Base-by-base conservation (phyloP, 2,888 invertebrate genomes). In the Polia nebulosa region DNA sequence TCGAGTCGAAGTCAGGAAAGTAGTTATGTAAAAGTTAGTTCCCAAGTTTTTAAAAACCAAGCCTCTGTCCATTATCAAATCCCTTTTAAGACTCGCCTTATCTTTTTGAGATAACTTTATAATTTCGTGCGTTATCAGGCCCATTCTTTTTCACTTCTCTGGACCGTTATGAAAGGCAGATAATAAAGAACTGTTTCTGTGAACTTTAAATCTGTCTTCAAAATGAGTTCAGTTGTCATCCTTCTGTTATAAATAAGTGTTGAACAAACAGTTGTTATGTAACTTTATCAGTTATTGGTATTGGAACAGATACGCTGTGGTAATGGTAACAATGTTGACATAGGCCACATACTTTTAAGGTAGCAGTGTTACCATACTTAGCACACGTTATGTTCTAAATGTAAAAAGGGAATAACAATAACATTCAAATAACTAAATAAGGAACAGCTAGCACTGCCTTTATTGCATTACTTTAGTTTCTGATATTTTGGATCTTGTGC, bases 31-130 rank as follows among this genome's bases (percentile, higher is more conserved):
- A 64, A 66, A 64, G 36, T 64, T 56, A 52, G 64, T 62, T 58
- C 17, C 17, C 27, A 58, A 61, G 49, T 64, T 68, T 67, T 47
- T 34, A n/a, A 58, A 74, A 81, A 65, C 57, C 17, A 32, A 68
- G 45, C 51, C 41, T n/a, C 32, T 47, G 36, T 47, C 58, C 53
- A 70, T 78, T 81, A 63, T 78, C 59, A 72, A 72, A 69, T 62
- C 41, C 32, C 49, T 71, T 66, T 75, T 52, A 36, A 51, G 20
- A 15, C 32, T 25, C 9, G 45, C 11, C 44, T 70, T 72, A 76
- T 82, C 82, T 76, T 62, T 63, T 62, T 56, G 66, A 72, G 52
- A 39, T 69, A 59, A 81, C 76, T 72, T 69, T 68, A 66, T 75
- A 72, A 82, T 82, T 78, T 70, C 34, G 44, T 82, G 36, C 61